Evolutionary conservation across 2,888 invertebrate genomes (phyloP), one percentile per base, ranked within the genome.

Genomic region (Phanerotoma sp.): DNA sequence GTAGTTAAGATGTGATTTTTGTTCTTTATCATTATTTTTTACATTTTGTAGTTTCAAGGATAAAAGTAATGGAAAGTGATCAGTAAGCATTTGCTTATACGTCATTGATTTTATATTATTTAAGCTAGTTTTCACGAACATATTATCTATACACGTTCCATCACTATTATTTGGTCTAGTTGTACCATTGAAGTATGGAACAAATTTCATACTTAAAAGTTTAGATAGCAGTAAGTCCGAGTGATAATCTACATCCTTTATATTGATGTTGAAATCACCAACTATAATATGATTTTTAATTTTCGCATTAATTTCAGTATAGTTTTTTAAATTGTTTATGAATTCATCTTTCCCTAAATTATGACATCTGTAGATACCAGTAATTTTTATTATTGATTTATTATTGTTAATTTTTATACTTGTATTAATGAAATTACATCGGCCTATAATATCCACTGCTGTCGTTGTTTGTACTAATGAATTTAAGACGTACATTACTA

Each of bases 311-410:
- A 11, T 15, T 11, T 16, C 16, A 11, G 56, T 15, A 20, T 21
- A 56, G n/a, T 18, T 35, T 20, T 42, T 44, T 20, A 56, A 18
- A 1, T 35, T 32, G 7, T n/a, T 16, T 10, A 30, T 25, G 42
- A 54, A 54, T 15, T 44, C 32, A 9, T 21, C 20, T 22, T 56
- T 38, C 44, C 16, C 6, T 13, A 56, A 9, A 54, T 54, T 54
- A 30, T 54, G 55, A 44, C 54, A 56, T 53, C 54, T 53, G 25
- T 54, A 54, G 3, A 54, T 22, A 16, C 38, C 51, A 9, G 53
- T 22, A 3, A 54, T 25, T 38, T 54, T n/a, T n/a, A n/a, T 54
- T 18, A 54, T 10, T 11, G 4, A 30, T 21, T 13, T 38, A 6
- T 30, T 13, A 2, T 54, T 21, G 21, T 28, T 40, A 5, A 7